Evolutionary conservation across 2,113 vertebrate species (phyloP), one percentile per base, ranked within the genome.

Genomic region (Hemibagrus wyckioides): DNA sequence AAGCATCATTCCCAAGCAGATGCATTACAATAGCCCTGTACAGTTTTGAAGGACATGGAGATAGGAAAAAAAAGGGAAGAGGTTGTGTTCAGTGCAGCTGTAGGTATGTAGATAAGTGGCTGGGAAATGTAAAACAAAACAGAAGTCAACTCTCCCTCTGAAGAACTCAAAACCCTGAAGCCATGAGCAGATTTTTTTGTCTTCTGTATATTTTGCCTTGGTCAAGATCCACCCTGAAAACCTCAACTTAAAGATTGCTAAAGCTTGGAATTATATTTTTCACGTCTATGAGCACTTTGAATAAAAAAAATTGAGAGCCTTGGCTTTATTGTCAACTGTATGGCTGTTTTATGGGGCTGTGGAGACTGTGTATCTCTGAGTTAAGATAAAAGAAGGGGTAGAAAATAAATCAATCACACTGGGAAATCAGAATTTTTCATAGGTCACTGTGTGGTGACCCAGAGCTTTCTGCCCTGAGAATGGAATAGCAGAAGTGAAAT

Each of bases 391-490:
- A 88, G 25, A 71, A 85, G 56, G 21, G 39, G 30, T 41, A 63
- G 63, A 61, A 77, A 61, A 88, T 71, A 77, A 86, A 87, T 85
- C 67, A 85, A 87, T 79, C 52, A 63, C 73, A 15, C 80, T 76
- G 83, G 85, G 79, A 91, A 91, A 87, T 89, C 52, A 15, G 50
- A 87, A 89, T 88, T 88, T 89, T 90, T 92, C 25, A 44, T 82
- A 88, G 89, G 89, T 92, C 81, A 90, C 82, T 90, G 89, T 86
- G 76, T 79, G 75, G 71, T 56, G 44, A 90, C 86, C 83, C 88
- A 15, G 21, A 23, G 56, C 80, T 36, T 83, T 79, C 21, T 76
- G 54, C 65, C 36, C 56, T 23, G 56, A 59, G 57, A 87, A 84
- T 54, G 86, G 85, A 89, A 76, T 75, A 63, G 69, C 44, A 83